phyloP scores from a whole-genome alignment of 2,888 invertebrate genomes.

The Anagyrus pseudococci region DNA sequence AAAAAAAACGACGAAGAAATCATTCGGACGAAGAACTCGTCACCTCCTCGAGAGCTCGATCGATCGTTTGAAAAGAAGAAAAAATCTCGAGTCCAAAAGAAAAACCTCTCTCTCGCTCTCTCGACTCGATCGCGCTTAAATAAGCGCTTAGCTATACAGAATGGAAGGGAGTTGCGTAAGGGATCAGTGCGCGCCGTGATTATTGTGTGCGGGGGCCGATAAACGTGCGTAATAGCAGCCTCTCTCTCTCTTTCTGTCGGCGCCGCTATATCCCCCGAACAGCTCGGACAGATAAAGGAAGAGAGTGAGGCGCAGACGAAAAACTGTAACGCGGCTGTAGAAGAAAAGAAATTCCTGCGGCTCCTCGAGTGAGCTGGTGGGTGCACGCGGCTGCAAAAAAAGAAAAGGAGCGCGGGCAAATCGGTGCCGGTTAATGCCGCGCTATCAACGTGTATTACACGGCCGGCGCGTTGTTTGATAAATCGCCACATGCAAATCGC shows the following conservation, averaged over 20 bases:
- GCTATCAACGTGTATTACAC: constrained; percentile 61
- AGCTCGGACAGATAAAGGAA: no score
- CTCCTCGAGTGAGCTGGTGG: no score
- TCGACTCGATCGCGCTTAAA: neutral
- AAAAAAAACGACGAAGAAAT: no score
- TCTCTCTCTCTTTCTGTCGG: neutral
- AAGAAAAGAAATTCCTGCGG: no score
- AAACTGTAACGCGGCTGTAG: no score
- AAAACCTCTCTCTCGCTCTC: no score
- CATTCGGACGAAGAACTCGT: neutral
- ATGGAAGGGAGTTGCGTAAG: constrained; percentile 32
- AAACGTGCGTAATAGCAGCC: constrained; percentile 28
- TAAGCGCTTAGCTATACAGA: no score
- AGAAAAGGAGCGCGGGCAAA: constrained; percentile 46
- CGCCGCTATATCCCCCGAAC: no score
- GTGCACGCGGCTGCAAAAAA: constrained; percentile 1
- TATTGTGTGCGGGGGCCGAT: constrained; percentile 21
- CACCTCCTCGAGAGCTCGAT: no score
- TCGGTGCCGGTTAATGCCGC: constrained; percentile 55
- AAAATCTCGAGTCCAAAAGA: no score
- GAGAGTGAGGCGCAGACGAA: no score
- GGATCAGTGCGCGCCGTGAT: no score
- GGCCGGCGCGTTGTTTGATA: constrained; percentile 58
- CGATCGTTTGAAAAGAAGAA: neutral
- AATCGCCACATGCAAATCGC: constrained; percentile 58